These are phyloP conservation scores for Aurelia aurita complex sp. Pacific DNA, from an alignment of 30 jellyfish, hydroid and myxozoan species.

Conservation along the genomic window DNA sequence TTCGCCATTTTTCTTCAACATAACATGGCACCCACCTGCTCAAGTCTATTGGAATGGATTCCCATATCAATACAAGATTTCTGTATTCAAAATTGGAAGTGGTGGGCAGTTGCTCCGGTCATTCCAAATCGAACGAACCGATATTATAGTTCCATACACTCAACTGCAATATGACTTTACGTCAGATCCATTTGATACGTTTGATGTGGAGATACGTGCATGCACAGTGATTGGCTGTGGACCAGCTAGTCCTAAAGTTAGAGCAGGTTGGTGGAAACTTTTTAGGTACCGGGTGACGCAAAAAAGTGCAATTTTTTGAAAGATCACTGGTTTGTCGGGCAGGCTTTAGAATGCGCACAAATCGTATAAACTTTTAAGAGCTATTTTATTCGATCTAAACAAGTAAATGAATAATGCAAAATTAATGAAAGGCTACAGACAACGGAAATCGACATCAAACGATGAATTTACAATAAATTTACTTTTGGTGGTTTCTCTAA, in stretches of 20 bases:
- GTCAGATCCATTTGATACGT: not conserved
- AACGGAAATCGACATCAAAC: too few species aligned
- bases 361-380: too few species aligned
- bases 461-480: too few species aligned
- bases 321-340: too few species aligned
- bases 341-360: too few species aligned
- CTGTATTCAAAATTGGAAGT: not conserved
- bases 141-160: not conserved
- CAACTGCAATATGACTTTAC: not conserved
- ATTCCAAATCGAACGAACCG: not conserved
- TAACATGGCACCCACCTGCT: conserved; percentile 7
- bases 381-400: too few species aligned
- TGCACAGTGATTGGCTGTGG: conserved; percentile 26
- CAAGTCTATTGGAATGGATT: conserved; percentile 17
- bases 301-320: not conserved
- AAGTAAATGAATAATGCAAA: too few species aligned
- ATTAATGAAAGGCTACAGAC: too few species aligned
- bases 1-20: conserved; percentile 28
- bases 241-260: conserved; percentile 6
- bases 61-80: not conserved
- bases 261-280: conserved; percentile 16
- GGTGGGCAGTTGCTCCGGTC: conserved; percentile 6
- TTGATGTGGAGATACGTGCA: conserved; percentile 16
- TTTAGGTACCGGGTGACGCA: not conserved
- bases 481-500: too few species aligned